Percentiles rank a stretch among this genome's conserved stretches.
Conservation (phyloP, 2,797 vertebrate genomes). For the Melanotaenia boesemani region DNA sequence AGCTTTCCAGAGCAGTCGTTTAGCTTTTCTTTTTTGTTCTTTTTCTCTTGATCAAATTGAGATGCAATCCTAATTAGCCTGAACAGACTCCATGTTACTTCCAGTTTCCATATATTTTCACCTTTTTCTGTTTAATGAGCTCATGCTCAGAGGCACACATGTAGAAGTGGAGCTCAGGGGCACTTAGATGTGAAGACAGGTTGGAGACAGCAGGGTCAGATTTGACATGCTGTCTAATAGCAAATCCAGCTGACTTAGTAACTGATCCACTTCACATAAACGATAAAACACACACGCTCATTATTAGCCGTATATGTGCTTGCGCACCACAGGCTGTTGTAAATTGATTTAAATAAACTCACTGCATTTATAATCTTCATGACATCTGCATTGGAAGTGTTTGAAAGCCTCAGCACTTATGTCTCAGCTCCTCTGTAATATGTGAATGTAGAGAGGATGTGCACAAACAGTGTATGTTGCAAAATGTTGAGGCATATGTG, state of each 20-base stretch:
- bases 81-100: background rate
- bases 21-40: background rate
- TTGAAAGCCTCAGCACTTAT: background rate
- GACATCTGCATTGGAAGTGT: conserved; percentile 9
- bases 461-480: conserved; percentile 24
- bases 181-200: conserved; percentile 59
- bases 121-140: conserved; percentile 8
- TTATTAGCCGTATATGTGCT: conserved; percentile 8
- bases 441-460: background rate
- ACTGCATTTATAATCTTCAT: background rate
- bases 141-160: background rate
- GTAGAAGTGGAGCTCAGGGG: conserved; percentile 27
- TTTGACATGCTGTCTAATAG: conserved; percentile 71
- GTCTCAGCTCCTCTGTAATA: background rate
- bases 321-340: conserved; percentile 5
- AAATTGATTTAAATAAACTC: conserved; percentile 1
- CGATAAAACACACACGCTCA: conserved; percentile 49
- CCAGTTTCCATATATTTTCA: conserved; percentile 3
- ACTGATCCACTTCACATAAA: conserved; percentile 57
- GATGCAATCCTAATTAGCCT: background rate
- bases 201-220: conserved; percentile 58
- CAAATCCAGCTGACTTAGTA: conserved; percentile 69
- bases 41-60: conserved; percentile 1
- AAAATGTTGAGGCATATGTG: conserved; percentile 37
- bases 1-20: conserved; percentile 1